Evolutionary conservation across 2,888 invertebrate genomes (phyloP).

Genomic region (Gonocerus acuteangulatus): DNA sequence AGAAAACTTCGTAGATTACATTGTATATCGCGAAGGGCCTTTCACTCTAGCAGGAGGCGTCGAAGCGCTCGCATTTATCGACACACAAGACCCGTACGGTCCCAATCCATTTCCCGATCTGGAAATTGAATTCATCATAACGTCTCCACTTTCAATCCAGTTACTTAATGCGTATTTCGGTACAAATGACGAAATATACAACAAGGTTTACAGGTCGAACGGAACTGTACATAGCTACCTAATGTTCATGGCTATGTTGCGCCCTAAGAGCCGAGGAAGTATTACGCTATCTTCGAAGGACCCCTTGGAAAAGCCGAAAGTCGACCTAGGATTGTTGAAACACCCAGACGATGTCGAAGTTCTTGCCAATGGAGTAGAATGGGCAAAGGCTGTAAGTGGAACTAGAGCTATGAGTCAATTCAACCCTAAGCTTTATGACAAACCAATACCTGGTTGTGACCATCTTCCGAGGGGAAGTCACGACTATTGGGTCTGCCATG

Average conservation of each 20-base stretch:
- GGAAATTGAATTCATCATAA: slow-evolving; percentile 54
- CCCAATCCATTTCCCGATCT: slow-evolving; percentile 56
- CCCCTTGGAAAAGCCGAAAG: slow-evolving; percentile 56
- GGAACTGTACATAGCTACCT: slow-evolving; percentile 49
- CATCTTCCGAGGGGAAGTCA: slow-evolving; percentile 51
- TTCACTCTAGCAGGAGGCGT: slow-evolving; percentile 58
- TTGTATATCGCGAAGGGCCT: slow-evolving; percentile 50
- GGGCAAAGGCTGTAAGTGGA: slow-evolving; percentile 46
- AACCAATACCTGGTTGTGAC: slow-evolving; percentile 51
- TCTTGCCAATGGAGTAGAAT: slow-evolving; percentile 53
- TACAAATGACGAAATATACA: slow-evolving; percentile 46
- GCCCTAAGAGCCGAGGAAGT: slow-evolving; percentile 61
- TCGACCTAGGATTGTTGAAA: slow-evolving; percentile 62
- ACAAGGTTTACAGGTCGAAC: slow-evolving; percentile 45
- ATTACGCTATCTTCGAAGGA: slow-evolving; percentile 57
- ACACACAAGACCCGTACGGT: slow-evolving; percentile 51
- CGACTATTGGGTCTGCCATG: slow-evolving; percentile 58
- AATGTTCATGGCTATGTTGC: slow-evolving; percentile 55
- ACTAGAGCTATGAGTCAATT: slow-evolving; percentile 55
- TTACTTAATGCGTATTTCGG: slow-evolving; percentile 50
- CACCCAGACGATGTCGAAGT: slow-evolving; percentile 55
- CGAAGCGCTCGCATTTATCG: slow-evolving; percentile 58
- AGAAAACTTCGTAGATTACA: slow-evolving; percentile 47
- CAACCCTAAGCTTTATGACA: slow-evolving; percentile 50
- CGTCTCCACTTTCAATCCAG: slow-evolving; percentile 49